A percentile compares a stretch with the other conserved stretches of the same genome.
Evolutionary conservation across 2,797 vertebrate genomes (phyloP).

Genomic region (Molossus molossus): DNA sequence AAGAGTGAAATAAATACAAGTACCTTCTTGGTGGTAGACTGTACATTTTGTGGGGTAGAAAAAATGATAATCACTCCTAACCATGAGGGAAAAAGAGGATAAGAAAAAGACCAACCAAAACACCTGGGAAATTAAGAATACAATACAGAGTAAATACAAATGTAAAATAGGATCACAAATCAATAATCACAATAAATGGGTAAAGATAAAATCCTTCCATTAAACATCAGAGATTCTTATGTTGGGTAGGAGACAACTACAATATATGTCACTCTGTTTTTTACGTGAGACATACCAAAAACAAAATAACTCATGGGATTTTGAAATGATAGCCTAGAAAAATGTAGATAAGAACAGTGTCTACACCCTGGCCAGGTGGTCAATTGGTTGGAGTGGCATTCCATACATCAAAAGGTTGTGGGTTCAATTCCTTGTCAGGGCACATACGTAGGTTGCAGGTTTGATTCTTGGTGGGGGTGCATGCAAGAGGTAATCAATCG

Average conservation of each 20-base stretch:
- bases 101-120: neutral
- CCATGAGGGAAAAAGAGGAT: neutral
- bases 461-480: too few relatives aligned
- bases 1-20: neutral
- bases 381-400: too few relatives aligned
- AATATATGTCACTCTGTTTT: neutral
- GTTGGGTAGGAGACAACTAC: too few relatives aligned
- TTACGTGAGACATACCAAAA: neutral
- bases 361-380: too few relatives aligned
- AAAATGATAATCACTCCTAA: neutral
- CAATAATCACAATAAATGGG: neutral
- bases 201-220: neutral
- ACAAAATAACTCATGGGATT: neutral
- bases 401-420: too few relatives aligned
- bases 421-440: too few relatives aligned
- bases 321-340: neutral
- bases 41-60: neutral
- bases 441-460: too few relatives aligned
- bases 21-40: neutral
- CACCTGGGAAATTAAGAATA: neutral
- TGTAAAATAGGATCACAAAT: neutral
- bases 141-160: neutral
- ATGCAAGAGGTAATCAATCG: too few relatives aligned
- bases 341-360: neutral
- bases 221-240: neutral